Conservation (phyloP, 2,797 vertebrate species). For the Neomorphus geoffroyi region DNA sequence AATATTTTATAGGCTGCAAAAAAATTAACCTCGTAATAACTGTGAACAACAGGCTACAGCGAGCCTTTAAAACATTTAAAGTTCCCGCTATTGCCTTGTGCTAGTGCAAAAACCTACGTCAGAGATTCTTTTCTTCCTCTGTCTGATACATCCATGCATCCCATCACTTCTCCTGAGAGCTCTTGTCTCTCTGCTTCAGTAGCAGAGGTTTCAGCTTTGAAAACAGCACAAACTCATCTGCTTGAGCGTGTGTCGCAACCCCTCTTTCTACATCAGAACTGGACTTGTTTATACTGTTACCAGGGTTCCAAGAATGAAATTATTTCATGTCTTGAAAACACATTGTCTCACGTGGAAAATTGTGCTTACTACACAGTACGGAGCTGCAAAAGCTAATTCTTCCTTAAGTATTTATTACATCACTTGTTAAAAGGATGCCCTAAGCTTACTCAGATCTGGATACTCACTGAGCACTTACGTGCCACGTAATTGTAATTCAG, state of each 20-base stretch:
- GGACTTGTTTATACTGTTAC: not conserved
- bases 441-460: not conserved
- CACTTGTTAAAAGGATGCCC: not conserved
- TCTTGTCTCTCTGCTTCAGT: not conserved
- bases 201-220: not conserved
- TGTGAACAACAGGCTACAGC: not conserved
- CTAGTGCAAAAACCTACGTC: not conserved
- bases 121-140: not conserved
- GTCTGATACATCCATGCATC: not conserved
- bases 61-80: not conserved
- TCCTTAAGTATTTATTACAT: not conserved
- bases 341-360: not conserved
- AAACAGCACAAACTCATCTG: not conserved
- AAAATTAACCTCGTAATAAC: not conserved
- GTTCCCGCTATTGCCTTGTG: not conserved
- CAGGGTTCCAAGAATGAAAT: not conserved
- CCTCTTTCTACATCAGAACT: not conserved
- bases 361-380: not conserved
- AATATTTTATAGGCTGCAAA: not conserved
- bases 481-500: not conserved
- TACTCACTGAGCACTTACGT: fast-evolving
- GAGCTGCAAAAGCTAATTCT: not conserved
- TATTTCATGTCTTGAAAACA: not conserved
- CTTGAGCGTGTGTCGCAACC: not conserved
- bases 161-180: not conserved